These are phyloP conservation scores for Hippolais icterina DNA, from an alignment of 2,113 vertebrate species.

Conservation along the genomic window DNA sequence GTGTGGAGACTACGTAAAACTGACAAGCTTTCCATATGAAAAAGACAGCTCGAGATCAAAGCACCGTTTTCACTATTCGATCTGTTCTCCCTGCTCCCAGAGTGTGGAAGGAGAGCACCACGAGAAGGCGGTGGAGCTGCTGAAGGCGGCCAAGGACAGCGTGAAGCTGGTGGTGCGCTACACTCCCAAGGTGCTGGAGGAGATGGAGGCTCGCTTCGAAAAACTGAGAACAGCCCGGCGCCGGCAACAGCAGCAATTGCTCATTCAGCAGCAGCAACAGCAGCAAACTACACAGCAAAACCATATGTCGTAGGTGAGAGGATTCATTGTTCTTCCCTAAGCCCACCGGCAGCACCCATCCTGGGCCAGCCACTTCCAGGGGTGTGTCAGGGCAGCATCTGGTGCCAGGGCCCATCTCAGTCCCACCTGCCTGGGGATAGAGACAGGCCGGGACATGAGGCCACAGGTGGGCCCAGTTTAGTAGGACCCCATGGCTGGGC, in stretches of 20 bases:
- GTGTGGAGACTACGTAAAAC: neutral
- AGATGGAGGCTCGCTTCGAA: constrained; percentile 99
- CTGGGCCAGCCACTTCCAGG: neutral
- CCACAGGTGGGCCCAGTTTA: fast-evolving
- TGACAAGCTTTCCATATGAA: neutral
- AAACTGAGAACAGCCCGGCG: constrained; percentile 95
- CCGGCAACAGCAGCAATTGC: constrained; percentile 94
- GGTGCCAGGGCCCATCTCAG: neutral
- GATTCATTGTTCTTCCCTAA: constrained; percentile 53
- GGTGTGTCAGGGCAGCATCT: neutral
- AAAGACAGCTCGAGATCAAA: neutral
- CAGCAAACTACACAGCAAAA: constrained; percentile 91
- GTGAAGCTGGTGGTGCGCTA: constrained; percentile 98
- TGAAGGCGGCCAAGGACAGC: constrained; percentile 95
- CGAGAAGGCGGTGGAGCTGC: constrained; percentile 94
- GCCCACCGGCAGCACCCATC: neutral
- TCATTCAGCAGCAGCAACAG: constrained; percentile 90
- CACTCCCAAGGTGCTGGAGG: constrained; percentile 97
- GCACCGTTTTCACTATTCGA: neutral
- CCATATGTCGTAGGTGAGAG: constrained; percentile 97
- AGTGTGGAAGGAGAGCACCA: constrained; percentile 98
- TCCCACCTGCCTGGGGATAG: neutral
- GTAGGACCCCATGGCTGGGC: neutral
- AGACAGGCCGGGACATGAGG: neutral
- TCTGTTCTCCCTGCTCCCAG: constrained; percentile 69